These are phyloP conservation scores for Ceraclea dissimilis DNA, from an alignment of 2,888 invertebrate species.

Conservation along the genomic window DNA sequence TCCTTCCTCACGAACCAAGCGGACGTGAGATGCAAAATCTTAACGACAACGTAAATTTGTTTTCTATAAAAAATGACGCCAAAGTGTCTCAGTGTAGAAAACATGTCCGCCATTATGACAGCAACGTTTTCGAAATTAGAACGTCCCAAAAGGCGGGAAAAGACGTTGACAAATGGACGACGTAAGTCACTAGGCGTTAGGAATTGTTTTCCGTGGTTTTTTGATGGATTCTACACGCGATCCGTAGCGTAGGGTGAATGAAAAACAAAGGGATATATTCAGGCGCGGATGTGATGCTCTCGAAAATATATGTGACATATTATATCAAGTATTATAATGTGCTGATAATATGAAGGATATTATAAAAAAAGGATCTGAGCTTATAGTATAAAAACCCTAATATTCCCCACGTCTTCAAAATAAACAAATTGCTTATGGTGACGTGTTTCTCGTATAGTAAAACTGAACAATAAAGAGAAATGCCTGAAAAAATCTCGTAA, in stretches of 20 bases:
- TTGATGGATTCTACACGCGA: slow-evolving; percentile 8
- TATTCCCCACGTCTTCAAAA: too few relatives aligned
- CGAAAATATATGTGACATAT: too few relatives aligned
- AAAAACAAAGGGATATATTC: background rate
- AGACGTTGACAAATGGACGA: slow-evolving; percentile 22
- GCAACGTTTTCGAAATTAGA: slow-evolving; percentile 10
- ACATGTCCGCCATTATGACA: slow-evolving; percentile 11
- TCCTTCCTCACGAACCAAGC: background rate
- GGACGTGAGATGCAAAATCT: background rate
- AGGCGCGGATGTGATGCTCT: background rate
- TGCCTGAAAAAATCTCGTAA: too few relatives aligned
- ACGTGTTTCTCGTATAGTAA: too few relatives aligned
- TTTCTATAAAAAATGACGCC: slow-evolving; percentile 1
- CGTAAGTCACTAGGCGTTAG: slow-evolving; percentile 18
- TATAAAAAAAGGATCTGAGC: too few relatives aligned
- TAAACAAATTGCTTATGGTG: too few relatives aligned
- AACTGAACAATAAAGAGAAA: too few relatives aligned
- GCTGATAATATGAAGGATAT: too few relatives aligned
- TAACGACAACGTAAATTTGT: background rate
- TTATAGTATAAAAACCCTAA: too few relatives aligned
- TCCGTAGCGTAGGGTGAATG: slow-evolving; percentile 1
- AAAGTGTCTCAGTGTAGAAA: background rate
- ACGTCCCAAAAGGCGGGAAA: slow-evolving; percentile 8
- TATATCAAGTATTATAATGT: too few relatives aligned
- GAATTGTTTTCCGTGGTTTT: slow-evolving; percentile 15